phyloP scores from a whole-genome alignment of 2,888 invertebrate species.

The Thecophora atra region DNA sequence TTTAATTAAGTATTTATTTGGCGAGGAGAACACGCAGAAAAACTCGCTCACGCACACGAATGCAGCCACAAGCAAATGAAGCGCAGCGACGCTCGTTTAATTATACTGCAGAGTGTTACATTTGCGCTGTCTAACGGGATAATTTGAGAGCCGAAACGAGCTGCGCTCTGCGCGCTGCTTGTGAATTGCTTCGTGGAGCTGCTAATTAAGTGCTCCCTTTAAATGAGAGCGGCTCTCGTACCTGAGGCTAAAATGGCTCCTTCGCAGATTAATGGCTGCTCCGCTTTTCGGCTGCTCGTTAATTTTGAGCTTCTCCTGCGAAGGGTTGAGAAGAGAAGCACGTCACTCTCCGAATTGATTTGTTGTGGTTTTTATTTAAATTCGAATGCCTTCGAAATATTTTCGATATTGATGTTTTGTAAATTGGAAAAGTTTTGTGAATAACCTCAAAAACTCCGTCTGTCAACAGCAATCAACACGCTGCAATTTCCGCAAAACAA shows the following conservation, averaged over 20 bases:
- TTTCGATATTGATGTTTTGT: too few relatives aligned
- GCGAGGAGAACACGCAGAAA: background rate
- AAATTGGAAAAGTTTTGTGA: too few relatives aligned
- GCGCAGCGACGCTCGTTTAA: background rate
- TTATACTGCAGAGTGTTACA: constrained; percentile 18
- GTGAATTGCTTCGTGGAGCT: background rate
- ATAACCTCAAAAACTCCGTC: background rate
- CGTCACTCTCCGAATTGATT: too few relatives aligned
- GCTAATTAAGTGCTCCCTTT: background rate
- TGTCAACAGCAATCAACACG: constrained; percentile 21
- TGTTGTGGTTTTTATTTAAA: too few relatives aligned
- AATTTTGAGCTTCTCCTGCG: background rate
- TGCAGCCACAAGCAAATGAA: background rate
- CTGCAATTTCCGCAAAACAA: constrained; percentile 6
- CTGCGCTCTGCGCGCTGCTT: background rate
- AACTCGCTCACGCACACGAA: too few relatives aligned
- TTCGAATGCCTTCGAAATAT: too few relatives aligned
- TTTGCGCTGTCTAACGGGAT: constrained; percentile 35
- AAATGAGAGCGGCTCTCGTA: too few relatives aligned
- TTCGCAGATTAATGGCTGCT: too few relatives aligned
- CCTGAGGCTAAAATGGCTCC: too few relatives aligned
- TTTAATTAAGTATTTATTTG: constrained; percentile 38
- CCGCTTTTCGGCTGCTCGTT: too few relatives aligned
- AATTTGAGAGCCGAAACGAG: constrained; percentile 8
- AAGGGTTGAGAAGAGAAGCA: too few relatives aligned